These are phyloP conservation scores for Crypturellus undulatus DNA, from an alignment of 2,113 vertebrate genomes.

Conservation along the genomic window DNA sequence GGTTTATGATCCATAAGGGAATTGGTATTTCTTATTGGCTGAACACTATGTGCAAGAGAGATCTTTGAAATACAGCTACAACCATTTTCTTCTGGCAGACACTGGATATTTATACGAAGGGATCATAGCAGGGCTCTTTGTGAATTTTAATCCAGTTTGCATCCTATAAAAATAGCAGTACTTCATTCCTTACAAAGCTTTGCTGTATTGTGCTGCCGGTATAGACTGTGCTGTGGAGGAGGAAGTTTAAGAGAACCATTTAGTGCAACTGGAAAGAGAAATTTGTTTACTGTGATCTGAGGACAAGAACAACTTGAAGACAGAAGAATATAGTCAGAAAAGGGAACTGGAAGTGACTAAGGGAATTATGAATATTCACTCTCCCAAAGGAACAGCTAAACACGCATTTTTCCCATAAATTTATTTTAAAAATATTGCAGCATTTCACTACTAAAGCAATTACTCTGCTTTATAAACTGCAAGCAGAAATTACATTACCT, in stretches of 20 bases:
- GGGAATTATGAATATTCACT: constrained; percentile 23
- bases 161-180: constrained; percentile 26
- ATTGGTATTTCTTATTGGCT: constrained; percentile 7
- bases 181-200: background rate
- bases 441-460: background rate
- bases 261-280: background rate
- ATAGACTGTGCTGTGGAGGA: background rate
- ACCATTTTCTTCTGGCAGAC: constrained; percentile 17
- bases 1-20: background rate
- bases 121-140: background rate
- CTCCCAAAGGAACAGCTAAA: background rate
- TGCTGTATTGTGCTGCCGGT: background rate
- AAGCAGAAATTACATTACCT: background rate
- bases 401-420: background rate
- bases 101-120: background rate
- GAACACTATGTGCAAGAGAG: background rate
- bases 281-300: background rate
- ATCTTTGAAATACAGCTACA: background rate
- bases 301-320: constrained; percentile 10
- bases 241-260: constrained; percentile 2
- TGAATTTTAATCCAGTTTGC: constrained; percentile 16
- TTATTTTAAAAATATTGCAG: constrained; percentile 6
- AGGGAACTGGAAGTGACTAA: constrained; percentile 1
- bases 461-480: background rate
- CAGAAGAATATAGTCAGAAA: constrained; percentile 7